These are phyloP conservation scores for Sceloporus tristichus DNA, from an alignment of 2,113 vertebrate genomes.

Conservation along the genomic window DNA sequence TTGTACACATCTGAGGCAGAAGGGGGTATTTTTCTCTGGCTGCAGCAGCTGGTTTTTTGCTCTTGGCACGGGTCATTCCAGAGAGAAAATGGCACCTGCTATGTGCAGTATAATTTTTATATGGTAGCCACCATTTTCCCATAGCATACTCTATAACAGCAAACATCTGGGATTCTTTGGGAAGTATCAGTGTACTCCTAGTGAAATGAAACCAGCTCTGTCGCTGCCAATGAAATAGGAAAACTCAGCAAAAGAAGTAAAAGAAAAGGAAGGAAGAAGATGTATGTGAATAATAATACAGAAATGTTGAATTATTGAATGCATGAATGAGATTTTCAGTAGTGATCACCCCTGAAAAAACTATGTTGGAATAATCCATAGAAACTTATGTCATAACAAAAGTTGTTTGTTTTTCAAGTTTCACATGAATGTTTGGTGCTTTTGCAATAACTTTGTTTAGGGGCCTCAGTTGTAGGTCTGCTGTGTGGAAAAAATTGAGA, in stretches of 20 bases:
- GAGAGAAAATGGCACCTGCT: neutral
- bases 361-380: neutral
- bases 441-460: too few relatives aligned
- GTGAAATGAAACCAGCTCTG: neutral
- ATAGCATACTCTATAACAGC: neutral
- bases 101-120: neutral
- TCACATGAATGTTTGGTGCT: neutral
- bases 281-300: neutral
- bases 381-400: neutral
- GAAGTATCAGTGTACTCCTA: neutral
- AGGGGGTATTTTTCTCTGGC: neutral
- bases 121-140: neutral
- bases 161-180: neutral
- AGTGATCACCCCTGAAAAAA: neutral
- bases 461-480: too few relatives aligned
- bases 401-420: neutral
- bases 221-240: neutral
- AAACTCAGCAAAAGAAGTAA: neutral
- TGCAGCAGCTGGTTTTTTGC: neutral
- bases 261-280: neutral
- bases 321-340: neutral
- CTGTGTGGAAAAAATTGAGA: too few relatives aligned
- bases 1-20: neutral
- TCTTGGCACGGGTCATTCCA: neutral
- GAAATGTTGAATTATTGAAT: neutral